Percentiles rank a stretch among this genome's conserved stretches.
phyloP scores from a whole-genome alignment of 2,113 vertebrate genomes.

The Oenanthe oenanthe region DNA sequence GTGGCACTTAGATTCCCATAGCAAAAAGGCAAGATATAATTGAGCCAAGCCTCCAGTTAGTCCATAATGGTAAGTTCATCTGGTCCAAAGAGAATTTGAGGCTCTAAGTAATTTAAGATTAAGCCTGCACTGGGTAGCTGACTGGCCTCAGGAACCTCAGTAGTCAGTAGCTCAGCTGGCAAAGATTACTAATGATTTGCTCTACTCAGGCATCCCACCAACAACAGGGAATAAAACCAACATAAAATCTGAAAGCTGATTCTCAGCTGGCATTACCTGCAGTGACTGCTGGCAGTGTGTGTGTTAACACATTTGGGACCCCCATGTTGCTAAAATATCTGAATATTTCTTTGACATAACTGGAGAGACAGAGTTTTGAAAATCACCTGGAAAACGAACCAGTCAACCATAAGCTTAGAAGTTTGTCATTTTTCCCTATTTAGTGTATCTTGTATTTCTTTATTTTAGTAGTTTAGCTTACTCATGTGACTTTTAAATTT shows the following conservation, averaged over 20 bases:
- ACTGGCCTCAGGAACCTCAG: background rate
- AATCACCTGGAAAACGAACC: background rate
- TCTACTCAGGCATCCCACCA: background rate
- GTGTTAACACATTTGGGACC: background rate
- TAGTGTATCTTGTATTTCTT: background rate
- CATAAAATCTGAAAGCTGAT: background rate
- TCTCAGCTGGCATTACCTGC: constrained; percentile 5
- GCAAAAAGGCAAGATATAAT: background rate
- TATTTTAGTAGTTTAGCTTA: background rate
- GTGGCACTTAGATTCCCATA: background rate
- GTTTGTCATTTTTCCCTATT: background rate
- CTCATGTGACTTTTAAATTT: background rate
- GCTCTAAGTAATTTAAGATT: background rate
- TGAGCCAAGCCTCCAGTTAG: background rate
- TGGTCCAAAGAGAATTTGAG: background rate
- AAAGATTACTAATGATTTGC: constrained; percentile 7
- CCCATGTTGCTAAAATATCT: background rate
- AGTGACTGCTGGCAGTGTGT: background rate
- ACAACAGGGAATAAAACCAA: background rate
- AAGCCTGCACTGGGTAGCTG: background rate
- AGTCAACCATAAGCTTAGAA: background rate
- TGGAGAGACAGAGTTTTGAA: background rate
- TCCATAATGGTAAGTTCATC: background rate
- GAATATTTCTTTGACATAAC: background rate
- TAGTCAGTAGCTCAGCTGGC: background rate